phyloP scores from a whole-genome alignment of 1,140 invertebrate species.

The Orchestia grillus region DNA sequence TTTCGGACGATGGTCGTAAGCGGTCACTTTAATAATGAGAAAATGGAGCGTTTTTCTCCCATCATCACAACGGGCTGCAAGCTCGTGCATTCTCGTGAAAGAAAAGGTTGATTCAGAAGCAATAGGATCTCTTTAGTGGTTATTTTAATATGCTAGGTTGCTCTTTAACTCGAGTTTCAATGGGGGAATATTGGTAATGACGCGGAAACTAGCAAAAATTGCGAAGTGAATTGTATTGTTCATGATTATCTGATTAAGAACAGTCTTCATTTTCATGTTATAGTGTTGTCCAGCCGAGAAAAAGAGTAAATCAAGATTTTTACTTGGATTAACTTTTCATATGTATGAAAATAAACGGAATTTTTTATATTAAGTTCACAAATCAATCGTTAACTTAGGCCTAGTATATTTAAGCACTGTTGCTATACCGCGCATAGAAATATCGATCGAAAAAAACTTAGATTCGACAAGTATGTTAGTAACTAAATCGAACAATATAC shows the following conservation, averaged over 20 bases:
- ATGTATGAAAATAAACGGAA: no score
- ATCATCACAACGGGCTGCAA: neutral
- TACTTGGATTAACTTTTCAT: no score
- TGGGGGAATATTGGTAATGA: neutral
- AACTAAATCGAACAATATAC: no score
- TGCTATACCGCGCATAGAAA: no score
- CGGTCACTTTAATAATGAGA: neutral
- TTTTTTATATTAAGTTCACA: no score
- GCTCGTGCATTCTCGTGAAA: neutral
- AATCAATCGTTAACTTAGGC: no score
- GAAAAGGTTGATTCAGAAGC: neutral
- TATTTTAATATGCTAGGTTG: neutral
- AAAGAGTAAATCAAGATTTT: no score
- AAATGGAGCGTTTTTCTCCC: neutral
- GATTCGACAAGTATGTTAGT: no score
- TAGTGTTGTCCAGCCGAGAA: no score
- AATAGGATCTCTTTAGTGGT: neutral
- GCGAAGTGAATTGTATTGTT: neutral
- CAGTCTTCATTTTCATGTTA: no score
- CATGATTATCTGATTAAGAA: neutral
- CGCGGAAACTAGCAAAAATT: neutral
- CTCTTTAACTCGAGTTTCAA: neutral
- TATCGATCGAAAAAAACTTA: no score
- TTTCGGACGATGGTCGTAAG: neutral
- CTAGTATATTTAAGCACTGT: no score